Percentiles rank a stretch among this genome's conserved stretches.
These are phyloP conservation scores for Coenonympha glycerion DNA, from an alignment of 2,888 invertebrate species.

Conservation along the genomic window DNA sequence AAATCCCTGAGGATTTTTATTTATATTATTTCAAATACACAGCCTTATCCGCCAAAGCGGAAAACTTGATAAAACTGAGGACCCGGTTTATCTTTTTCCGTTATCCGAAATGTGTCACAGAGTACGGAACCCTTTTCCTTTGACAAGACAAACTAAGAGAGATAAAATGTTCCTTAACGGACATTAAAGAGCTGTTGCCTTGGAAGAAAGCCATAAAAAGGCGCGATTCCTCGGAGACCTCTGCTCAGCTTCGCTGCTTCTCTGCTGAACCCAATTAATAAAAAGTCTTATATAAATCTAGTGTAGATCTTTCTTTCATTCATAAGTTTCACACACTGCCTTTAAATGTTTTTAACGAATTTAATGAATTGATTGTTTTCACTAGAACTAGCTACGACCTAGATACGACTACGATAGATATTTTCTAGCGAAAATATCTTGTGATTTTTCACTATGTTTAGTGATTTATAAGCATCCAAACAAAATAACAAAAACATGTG, in stretches of 20 bases:
- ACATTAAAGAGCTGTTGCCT: conserved; percentile 66
- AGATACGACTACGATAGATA: too few relatives aligned
- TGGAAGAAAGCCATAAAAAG: conserved; percentile 64
- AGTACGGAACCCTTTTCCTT: conserved; percentile 67
- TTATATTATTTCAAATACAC: conserved; percentile 20
- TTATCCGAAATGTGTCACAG: conserved; percentile 63
- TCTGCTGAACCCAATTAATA: conserved; percentile 57
- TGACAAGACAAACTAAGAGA: conserved; percentile 65
- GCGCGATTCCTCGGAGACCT: conserved; percentile 49
- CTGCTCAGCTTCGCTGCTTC: conserved; percentile 31
- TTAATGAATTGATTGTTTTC: too few relatives aligned
- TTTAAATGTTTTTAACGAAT: too few relatives aligned
- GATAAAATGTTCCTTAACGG: conserved; percentile 70
- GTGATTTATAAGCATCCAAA: too few relatives aligned
- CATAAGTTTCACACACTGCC: too few relatives aligned
- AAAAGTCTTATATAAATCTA: conserved; percentile 48
- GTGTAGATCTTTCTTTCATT: too few relatives aligned
- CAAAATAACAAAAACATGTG: too few relatives aligned
- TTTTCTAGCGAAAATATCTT: too few relatives aligned
- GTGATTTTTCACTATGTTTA: too few relatives aligned
- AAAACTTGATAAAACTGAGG: conserved; percentile 41
- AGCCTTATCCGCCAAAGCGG: conserved; percentile 14
- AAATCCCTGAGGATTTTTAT: conserved; percentile 8
- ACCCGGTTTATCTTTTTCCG: conserved; percentile 57
- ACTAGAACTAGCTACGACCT: too few relatives aligned